Evolutionary conservation across 1,140 invertebrate genomes (phyloP).

Genomic region (Drosophila cardini): DNA sequence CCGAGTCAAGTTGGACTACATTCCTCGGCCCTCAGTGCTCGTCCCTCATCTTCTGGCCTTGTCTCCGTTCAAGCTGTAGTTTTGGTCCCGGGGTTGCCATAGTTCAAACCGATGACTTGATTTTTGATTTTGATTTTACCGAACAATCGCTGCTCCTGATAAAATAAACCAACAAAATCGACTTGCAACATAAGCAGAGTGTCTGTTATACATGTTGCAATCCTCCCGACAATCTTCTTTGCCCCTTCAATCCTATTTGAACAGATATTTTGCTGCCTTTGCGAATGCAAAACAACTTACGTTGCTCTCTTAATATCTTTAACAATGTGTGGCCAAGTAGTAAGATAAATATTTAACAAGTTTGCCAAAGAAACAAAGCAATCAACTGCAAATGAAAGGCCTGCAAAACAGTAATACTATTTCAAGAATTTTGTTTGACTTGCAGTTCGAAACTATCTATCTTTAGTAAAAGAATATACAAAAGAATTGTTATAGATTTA

Average conservation of each 20-base stretch:
- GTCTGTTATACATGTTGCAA: conserved; percentile 32
- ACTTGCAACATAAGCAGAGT: conserved; percentile 33
- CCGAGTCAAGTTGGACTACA: neutral
- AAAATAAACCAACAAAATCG: neutral
- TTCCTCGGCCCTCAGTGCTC: neutral
- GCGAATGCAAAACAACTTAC: neutral
- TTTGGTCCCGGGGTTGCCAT: conserved; percentile 44
- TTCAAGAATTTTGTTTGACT: neutral
- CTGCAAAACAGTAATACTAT: neutral
- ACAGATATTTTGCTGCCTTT: conserved; percentile 2
- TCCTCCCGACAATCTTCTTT: neutral
- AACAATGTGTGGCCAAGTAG: conserved; percentile 2
- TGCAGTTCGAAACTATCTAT: too few relatives aligned
- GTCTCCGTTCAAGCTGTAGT: neutral
- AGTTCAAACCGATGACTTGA: conserved; percentile 64
- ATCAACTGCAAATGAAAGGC: conserved; percentile 13
- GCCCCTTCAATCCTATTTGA: conserved; percentile 12
- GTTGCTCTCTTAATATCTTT: conserved; percentile 10
- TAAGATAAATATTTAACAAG: conserved; percentile 26
- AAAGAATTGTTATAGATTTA: too few relatives aligned
- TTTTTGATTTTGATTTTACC: conserved; percentile 60
- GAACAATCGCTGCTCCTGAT: conserved; percentile 48
- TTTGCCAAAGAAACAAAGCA: conserved; percentile 6
- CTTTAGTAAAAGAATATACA: too few relatives aligned
- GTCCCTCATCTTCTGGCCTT: neutral